Base-by-base conservation (phyloP, 2,888 invertebrate species). In the Glyphotaelius pellucidus region DNA sequence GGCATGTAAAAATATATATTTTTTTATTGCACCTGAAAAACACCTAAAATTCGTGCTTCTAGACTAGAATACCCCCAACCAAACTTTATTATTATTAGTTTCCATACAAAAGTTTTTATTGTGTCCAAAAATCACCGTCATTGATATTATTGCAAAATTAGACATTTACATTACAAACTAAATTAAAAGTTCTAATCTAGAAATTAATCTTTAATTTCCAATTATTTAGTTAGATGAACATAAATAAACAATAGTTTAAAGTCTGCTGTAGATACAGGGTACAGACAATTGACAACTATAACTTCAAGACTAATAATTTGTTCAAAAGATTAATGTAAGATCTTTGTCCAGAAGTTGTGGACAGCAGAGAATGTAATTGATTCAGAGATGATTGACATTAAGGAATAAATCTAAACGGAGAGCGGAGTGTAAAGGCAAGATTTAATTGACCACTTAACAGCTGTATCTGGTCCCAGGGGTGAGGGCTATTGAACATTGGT, bases 281-380 rank as follows among this genome's bases (percentile, higher is more conserved):
- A 9, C 25, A 67, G 67, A 9, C 67, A 67, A 52, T 52, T 52
- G 67, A 67, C 7, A 9, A 42, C 42, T 42, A 67, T 7, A 67
- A 67, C 67, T 2, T 67, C 67, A 9, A 7, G 67, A 25, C n/a
- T n/a, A n/a, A 67, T 9, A 67, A 67, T 67, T 67, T 67, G 67
- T 67, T 67, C 67, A 67, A 67, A 67, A 67, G 67, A n/a, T 67
- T n/a, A 67, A 67, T 67, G 67, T 25, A 67, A 67, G 67, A 67
- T 67, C 67, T 67, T 67, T n/a, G 67, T 67, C n/a, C 67, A 67
- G 67, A 67, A 67, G 67, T 67, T 67, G 67, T 67, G 67, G 67
- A 67, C 67, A 67, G 67, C 67, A 25, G 67, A 25, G 67, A 67
- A 25, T 67, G 25, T 67, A 67, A 67, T 67, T n/a, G 67, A 67